phyloP scores from a whole-genome alignment of 2,797 vertebrate species.

The Gymnothorax javanicus region DNA sequence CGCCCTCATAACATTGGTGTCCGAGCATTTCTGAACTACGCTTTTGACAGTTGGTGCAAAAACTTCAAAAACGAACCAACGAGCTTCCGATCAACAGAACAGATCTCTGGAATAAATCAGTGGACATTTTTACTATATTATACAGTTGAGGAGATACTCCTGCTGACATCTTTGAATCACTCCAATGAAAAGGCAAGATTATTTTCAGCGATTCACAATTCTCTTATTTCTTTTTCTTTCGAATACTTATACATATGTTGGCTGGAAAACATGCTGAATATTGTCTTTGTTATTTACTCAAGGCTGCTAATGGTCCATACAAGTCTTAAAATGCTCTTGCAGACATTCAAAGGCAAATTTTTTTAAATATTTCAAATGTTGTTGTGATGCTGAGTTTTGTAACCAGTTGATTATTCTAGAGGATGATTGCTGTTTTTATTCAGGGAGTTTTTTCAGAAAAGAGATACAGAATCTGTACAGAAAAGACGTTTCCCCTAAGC shows the following conservation, averaged over 20 bases:
- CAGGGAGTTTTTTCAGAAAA: not conserved
- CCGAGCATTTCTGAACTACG: not conserved
- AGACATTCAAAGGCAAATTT: not conserved
- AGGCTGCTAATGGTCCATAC: not conserved
- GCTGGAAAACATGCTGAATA: not conserved
- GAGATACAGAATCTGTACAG: not conserved
- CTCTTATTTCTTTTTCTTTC: slow-evolving; percentile 22
- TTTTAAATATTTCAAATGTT: not conserved
- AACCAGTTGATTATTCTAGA: not conserved
- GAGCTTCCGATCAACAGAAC: not conserved
- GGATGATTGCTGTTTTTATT: not conserved
- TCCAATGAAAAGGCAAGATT: not conserved
- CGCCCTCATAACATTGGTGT: not conserved
- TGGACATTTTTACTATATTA: not conserved
- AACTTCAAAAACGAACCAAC: not conserved
- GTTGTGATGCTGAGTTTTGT: not conserved
- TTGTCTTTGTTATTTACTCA: not conserved
- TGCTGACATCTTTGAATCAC: not conserved
- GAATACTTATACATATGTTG: slow-evolving; percentile 25
- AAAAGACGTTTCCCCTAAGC: not conserved
- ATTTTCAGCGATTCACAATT: slow-evolving; percentile 4
- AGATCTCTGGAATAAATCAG: not conserved
- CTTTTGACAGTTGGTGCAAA: not conserved
- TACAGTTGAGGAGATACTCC: not conserved
- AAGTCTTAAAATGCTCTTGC: not conserved